Evolutionary conservation across 2,797 vertebrate genomes (phyloP), one percentile per base, ranked within the genome.

Genomic region (Leuciscus waleckii): DNA sequence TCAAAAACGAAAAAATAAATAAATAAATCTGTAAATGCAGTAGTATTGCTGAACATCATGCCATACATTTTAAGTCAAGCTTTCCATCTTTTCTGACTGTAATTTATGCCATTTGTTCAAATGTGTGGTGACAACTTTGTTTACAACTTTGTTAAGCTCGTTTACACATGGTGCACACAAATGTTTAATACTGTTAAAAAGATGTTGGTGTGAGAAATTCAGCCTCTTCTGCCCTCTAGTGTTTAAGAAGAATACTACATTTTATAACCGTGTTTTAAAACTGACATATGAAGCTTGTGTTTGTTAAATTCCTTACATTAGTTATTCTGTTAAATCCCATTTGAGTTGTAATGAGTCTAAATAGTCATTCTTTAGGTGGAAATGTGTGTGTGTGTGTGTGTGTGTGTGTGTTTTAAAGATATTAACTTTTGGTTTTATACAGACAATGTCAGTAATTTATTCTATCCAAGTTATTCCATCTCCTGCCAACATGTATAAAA

Each of bases 161-260:
- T 46, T 14, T 16, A 46, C 46, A 16, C 29, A 23, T 8, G 14
- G 39, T 75, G 2, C 37, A n/a, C 10, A 10, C 63, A 51, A 11
- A 39, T 35, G 35, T 39, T 61, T 6, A 77, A 67, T 17, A 39
- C 8, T 67, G n/a, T 65, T 85, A 49, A 13, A 49, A 16, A 49
- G 10, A 43, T 16, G 32, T 11, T 26, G 26, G 21, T 51, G 16
- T 70, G 9, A 88, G 76, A 68, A 19, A 82, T 68, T 51, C 13
- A 37, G n/a, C 23, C 7, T 51, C 39, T 85, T n/a, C 35, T 85
- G 79, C 58, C 85, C 76, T 77, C 89, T 90, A 89, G 79, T 84
- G 85, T 61, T 32, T 29, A 17, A 67, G 4, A 82, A 51, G 14
- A 17, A 23, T 32, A 86, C 35, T 73, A n/a, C 51, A 79, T 1